A percentile compares a stretch with the other conserved stretches of the same genome.
These are phyloP conservation scores for Burhinus bistriatus DNA, from an alignment of 2,113 vertebrate genomes.

Conservation along the genomic window DNA sequence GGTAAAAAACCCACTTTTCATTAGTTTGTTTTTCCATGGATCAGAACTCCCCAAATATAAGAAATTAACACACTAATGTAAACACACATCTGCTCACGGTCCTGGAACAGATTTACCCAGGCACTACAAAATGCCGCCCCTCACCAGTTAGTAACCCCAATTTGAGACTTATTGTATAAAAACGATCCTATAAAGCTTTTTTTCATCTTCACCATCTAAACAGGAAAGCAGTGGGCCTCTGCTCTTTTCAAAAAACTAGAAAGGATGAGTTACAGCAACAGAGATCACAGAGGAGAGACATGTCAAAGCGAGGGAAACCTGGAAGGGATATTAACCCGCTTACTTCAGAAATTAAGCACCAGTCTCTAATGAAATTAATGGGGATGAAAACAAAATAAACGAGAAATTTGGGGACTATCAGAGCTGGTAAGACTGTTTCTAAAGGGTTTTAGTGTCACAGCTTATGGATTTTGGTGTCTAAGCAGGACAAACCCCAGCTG, in stretches of 20 bases:
- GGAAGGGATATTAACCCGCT: not conserved
- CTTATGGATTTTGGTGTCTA: not conserved
- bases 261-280: accelerated
- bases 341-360: not conserved
- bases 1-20: not conserved
- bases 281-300: accelerated
- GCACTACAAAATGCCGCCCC: not conserved
- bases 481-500: not conserved
- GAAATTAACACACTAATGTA: slow-evolving; percentile 37
- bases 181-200: not conserved
- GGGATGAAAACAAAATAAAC: not conserved
- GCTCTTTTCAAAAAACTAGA: not conserved
- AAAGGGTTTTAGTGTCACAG: accelerated
- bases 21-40: slow-evolving; percentile 48
- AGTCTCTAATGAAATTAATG: not conserved
- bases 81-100: not conserved
- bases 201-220: not conserved
- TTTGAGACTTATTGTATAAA: not conserved
- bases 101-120: slow-evolving; percentile 5
- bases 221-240: accelerated
- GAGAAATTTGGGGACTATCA: not conserved
- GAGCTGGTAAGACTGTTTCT: not conserved
- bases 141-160: not conserved
- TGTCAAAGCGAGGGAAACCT: not conserved
- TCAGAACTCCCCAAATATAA: slow-evolving; percentile 6